These are phyloP conservation scores for Maconellicoccus hirsutus DNA, from an alignment of 1,140 invertebrate species.

Conservation along the genomic window DNA sequence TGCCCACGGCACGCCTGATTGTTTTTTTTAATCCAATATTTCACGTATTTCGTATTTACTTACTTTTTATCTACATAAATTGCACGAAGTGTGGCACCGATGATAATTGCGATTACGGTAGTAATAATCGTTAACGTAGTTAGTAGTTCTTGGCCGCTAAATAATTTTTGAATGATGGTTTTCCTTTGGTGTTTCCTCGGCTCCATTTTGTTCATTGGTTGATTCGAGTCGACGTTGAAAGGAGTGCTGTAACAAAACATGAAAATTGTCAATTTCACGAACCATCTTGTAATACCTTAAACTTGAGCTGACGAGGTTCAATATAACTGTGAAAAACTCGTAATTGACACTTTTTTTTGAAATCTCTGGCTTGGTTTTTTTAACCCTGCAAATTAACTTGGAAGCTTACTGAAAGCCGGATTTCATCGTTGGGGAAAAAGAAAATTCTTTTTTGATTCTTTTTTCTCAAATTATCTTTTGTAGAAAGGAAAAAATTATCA, in stretches of 20 bases:
- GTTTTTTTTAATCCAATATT: too few species aligned
- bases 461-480: background rate
- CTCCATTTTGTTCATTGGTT: background rate
- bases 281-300: too few species aligned
- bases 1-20: too few species aligned
- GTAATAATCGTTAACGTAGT: background rate
- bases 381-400: background rate
- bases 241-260: background rate
- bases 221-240: constrained; percentile 13
- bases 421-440: background rate
- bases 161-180: background rate
- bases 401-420: background rate
- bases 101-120: background rate
- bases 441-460: background rate
- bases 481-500: background rate
- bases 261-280: background rate
- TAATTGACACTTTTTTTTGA: constrained; percentile 1
- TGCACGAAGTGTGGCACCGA: background rate
- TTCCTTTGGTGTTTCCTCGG: background rate
- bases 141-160: background rate
- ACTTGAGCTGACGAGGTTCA: too few species aligned
- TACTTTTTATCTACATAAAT: background rate
- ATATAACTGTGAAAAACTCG: background rate
- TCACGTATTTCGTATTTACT: background rate
- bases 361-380: background rate